Base-by-base conservation (phyloP, 2,888 invertebrate species). In the Siphlonurus alternatus region DNA sequence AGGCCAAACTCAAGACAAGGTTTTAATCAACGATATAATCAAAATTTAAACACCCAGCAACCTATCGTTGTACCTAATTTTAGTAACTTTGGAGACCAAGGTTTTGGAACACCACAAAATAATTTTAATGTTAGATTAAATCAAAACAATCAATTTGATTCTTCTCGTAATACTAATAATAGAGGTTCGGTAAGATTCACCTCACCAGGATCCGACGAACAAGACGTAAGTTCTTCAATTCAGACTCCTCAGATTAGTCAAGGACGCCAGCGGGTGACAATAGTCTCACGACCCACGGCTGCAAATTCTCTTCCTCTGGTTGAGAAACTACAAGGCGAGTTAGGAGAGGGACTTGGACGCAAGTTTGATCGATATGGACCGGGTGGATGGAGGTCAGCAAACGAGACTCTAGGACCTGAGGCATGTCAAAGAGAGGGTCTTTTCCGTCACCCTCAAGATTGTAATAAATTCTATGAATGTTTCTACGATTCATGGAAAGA, bases 381-480 rank as follows among this genome's bases (percentile, higher is more conserved):
- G 0, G 83, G 82, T n/a, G 83, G 83, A 23, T 77, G 77, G 74
- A 78, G 83, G 68, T 78, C 80, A 67, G 75, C 80, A 66, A 80
- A 81, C 61, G 83, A 83, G 71, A 82, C 80, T 1, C 73, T 84
- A 15, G 78, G 77, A 1, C 74, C 71, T 5, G 74, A 74, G 3
- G 75, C 77, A 23, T 81, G 81, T 66, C 78, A 78, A 23, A 72
- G 81, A 62, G 75, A 80, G 1, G 81, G 81, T 66, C 74, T 81
- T 1, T 81, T 81, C 72, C 70, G 80, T 64, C 89, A 89, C 73
- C 89, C 89, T 0, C 84, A 83, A 68, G 83, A 85, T 70, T 89
- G 89, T 72, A 88, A 88, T 73, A 88, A 89, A 72, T 89, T 89
- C 79, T 89, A 89, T 72, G 83, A 87, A 38, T 89, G 89, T 73